Percentiles rank a stretch among this genome's conserved stretches.
Evolutionary conservation across 2,888 invertebrate species (phyloP).

Genomic region (Oeneis ivallda): DNA sequence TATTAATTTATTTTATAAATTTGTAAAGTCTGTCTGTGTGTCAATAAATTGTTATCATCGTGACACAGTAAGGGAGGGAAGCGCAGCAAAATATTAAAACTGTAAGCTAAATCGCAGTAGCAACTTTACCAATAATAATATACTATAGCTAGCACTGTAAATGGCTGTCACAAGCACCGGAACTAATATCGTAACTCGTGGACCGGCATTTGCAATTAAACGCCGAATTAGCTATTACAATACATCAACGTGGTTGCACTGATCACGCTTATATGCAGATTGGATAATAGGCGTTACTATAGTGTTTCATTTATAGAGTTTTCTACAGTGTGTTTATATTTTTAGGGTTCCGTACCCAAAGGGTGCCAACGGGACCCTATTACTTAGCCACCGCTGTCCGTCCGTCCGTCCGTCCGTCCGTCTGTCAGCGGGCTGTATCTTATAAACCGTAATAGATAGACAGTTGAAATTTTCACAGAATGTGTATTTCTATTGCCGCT

Average conservation of each 20-base stretch:
- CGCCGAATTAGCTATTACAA: slow-evolving; percentile 24
- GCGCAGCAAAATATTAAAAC: neutral
- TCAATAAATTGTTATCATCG: too few species aligned
- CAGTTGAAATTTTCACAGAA: too few species aligned
- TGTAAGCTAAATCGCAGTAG: neutral
- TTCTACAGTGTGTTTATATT: neutral
- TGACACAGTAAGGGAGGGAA: too few species aligned
- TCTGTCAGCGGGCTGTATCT: too few species aligned
- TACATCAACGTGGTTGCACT: slow-evolving; percentile 22
- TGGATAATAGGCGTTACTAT: slow-evolving; percentile 6
- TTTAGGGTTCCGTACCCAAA: too few species aligned
- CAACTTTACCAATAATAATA: neutral
- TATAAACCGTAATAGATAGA: too few species aligned
- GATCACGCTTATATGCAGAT: slow-evolving; percentile 16
- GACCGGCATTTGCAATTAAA: slow-evolving; percentile 22
- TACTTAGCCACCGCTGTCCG: too few species aligned
- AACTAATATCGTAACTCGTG: slow-evolving; percentile 22
- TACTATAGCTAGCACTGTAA: slow-evolving; percentile 3
- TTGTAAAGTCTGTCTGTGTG: too few species aligned
- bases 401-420: too few species aligned
- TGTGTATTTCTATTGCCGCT: too few species aligned
- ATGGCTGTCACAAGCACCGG: slow-evolving; percentile 22
- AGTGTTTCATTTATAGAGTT: neutral
- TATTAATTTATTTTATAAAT: too few species aligned
- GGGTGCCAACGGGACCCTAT: too few species aligned